phyloP scores from a whole-genome alignment of 2,113 vertebrate genomes.

The Lonchura striata region DNA sequence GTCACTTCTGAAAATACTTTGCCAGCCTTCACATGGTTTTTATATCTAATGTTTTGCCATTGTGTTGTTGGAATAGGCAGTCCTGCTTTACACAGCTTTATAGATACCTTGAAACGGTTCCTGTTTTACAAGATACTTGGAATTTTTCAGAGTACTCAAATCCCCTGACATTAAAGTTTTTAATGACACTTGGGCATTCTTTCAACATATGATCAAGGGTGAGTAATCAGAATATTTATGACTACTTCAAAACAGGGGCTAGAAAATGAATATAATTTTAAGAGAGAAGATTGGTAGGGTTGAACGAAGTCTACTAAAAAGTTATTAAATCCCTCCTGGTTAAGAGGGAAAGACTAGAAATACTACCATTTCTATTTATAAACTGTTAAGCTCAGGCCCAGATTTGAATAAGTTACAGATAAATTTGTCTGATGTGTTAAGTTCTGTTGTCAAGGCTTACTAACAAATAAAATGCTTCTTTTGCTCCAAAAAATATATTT shows the following conservation, averaged over 20 bases:
- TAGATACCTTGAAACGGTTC: background rate
- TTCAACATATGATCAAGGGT: background rate
- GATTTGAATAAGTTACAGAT: background rate
- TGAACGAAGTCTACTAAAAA: background rate
- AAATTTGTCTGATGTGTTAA: background rate
- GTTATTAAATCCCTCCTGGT: background rate
- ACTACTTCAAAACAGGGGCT: background rate
- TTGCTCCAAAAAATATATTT: background rate
- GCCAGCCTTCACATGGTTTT: background rate
- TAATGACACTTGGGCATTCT: background rate
- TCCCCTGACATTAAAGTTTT: background rate
- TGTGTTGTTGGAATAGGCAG: background rate
- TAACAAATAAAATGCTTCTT: background rate
- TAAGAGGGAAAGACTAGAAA: background rate
- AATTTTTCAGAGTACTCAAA: background rate
- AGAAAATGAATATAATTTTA: background rate
- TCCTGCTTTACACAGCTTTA: background rate
- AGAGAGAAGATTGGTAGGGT: background rate
- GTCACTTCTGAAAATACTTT: background rate
- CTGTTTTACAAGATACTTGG: background rate
- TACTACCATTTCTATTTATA: background rate
- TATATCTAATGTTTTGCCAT: background rate
- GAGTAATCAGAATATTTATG: background rate
- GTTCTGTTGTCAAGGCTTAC: background rate
- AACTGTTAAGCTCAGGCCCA: background rate